Conservation (phyloP, 2,888 invertebrate species). For the Brenthis hecate region DNA sequence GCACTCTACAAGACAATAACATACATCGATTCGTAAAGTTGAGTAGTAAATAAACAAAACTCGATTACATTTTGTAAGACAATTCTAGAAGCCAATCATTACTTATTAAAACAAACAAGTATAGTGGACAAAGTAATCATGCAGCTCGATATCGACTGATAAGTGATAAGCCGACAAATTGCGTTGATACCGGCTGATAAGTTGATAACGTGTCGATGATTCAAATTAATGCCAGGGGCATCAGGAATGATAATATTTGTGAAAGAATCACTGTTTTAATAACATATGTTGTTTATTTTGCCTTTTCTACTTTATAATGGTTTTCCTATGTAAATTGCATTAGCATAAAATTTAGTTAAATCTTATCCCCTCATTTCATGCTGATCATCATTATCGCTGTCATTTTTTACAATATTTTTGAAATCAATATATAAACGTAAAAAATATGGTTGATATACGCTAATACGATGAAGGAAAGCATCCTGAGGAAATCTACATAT, state of each 20-base stretch:
- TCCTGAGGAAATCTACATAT: too few relatives aligned
- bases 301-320: not conserved
- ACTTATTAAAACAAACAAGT: slow-evolving; percentile 19
- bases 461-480: too few relatives aligned
- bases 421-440: too few relatives aligned
- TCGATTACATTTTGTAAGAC: not conserved
- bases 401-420: too few relatives aligned
- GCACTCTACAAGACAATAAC: too few relatives aligned
- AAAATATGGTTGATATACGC: too few relatives aligned
- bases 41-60: not conserved
- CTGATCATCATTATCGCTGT: too few relatives aligned
- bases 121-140: slow-evolving; percentile 29
- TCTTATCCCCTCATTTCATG: too few relatives aligned
- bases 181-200: slow-evolving; percentile 27
- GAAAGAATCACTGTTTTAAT: slow-evolving; percentile 16
- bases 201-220: slow-evolving; percentile 29
- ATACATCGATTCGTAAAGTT: too few relatives aligned
- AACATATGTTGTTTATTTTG: not conserved
- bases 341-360: too few relatives aligned
- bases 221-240: slow-evolving; percentile 26
- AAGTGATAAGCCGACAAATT: slow-evolving; percentile 34
- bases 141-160: slow-evolving; percentile 26
- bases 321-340: not conserved
- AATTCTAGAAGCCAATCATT: slow-evolving; percentile 12
- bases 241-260: slow-evolving; percentile 16